These are phyloP conservation scores for Jacana jacana DNA, from an alignment of 2,113 vertebrate genomes.

Conservation along the genomic window DNA sequence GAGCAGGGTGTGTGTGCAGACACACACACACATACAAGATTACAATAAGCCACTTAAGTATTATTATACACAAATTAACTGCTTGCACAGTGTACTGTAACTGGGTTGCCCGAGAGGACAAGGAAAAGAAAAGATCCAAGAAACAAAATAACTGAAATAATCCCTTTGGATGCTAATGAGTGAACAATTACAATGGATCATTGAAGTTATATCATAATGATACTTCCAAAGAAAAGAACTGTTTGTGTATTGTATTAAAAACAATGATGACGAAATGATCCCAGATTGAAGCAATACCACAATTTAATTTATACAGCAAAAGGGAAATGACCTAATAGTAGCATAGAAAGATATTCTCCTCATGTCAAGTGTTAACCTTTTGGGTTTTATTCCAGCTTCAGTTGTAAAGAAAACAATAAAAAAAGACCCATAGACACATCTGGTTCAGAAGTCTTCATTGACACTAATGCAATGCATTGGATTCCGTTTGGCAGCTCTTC, in stretches of 20 bases:
- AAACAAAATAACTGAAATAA: not conserved
- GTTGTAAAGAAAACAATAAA: constrained; percentile 50
- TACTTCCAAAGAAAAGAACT: constrained; percentile 40
- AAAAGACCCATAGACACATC: constrained; percentile 77
- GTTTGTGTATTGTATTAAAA: constrained; percentile 50
- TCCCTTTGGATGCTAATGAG: constrained; percentile 18
- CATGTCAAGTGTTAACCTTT: constrained; percentile 57
- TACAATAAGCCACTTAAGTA: constrained; percentile 15
- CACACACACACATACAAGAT: not conserved
- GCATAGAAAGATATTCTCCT: constrained; percentile 32
- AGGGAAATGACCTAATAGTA: constrained; percentile 67
- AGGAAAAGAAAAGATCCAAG: constrained; percentile 4
- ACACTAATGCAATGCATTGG: constrained; percentile 69
- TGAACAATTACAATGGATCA: constrained; percentile 23
- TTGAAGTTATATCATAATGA: constrained; percentile 28
- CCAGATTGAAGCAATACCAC: constrained; percentile 55
- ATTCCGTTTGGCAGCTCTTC: constrained; percentile 70
- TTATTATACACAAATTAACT: constrained; percentile 38
- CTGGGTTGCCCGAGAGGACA: not conserved
- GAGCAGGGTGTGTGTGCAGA: not conserved
- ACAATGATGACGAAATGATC: constrained; percentile 36
- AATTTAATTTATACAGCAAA: constrained; percentile 62
- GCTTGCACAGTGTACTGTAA: not conserved
- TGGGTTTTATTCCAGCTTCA: constrained; percentile 39
- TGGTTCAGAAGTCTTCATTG: constrained; percentile 76